These are phyloP conservation scores for Neolamprologus kungweensis DNA, from an alignment of 2,113 vertebrate species.

Conservation along the genomic window DNA sequence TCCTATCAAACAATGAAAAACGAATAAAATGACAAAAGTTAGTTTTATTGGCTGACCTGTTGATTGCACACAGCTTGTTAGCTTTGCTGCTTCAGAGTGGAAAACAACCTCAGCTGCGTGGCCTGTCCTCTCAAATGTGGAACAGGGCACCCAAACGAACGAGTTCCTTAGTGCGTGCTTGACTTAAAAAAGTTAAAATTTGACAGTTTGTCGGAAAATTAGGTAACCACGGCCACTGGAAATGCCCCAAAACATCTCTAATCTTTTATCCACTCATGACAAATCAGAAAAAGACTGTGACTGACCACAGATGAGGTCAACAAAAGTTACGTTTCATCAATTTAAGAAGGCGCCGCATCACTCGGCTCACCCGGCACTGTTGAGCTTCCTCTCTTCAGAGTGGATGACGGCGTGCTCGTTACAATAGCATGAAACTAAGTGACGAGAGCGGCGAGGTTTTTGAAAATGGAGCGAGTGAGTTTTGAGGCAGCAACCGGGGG, in stretches of 20 bases:
- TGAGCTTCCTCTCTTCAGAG: background rate
- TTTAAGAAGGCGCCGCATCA: background rate
- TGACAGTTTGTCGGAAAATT: background rate
- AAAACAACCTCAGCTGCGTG: background rate
- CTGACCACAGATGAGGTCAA: background rate
- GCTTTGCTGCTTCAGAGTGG: background rate
- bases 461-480: background rate
- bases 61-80: background rate
- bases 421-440: background rate
- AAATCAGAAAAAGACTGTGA: background rate
- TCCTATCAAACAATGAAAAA: fast-evolving
- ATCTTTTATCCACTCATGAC: background rate
- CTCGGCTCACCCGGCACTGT: background rate
- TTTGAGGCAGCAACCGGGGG: background rate
- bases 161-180: background rate
- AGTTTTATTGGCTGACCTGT: background rate
- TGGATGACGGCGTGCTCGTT: background rate
- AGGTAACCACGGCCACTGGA: background rate
- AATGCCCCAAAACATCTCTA: background rate
- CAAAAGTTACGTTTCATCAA: background rate
- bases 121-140: background rate
- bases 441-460: background rate
- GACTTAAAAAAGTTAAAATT: fast-evolving
- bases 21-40: fast-evolving
- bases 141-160: background rate